Percentiles rank a stretch among this genome's conserved stretches.
These are phyloP conservation scores for Linepithema humile DNA, from an alignment of 1,140 invertebrate genomes.

Conservation along the genomic window DNA sequence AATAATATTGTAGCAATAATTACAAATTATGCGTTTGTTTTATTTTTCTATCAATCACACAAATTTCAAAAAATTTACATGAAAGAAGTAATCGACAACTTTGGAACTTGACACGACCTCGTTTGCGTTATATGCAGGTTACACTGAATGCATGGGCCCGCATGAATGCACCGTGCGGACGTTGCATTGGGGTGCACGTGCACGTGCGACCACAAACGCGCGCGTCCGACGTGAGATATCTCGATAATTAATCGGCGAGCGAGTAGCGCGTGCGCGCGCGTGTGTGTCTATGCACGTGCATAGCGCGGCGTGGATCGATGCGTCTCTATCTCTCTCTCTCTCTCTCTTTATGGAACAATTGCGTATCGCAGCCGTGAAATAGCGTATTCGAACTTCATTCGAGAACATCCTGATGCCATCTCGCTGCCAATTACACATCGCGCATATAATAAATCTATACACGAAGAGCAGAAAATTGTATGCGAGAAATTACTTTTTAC, in stretches of 20 bases:
- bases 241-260: constrained; percentile 53
- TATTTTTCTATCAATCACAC: neutral
- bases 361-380: constrained; percentile 22
- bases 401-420: constrained; percentile 3
- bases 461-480: neutral
- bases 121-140: constrained; percentile 18
- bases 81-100: neutral
- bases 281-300: constrained; percentile 46
- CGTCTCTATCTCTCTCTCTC: constrained; percentile 33
- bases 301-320: constrained; percentile 12
- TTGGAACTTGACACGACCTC: neutral
- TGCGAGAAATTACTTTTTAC: neutral
- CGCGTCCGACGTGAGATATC: constrained; percentile 51
- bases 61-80: neutral
- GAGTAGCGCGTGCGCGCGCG: constrained; percentile 53
- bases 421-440: constrained; percentile 12
- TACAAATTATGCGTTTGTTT: neutral
- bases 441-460: neutral
- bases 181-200: constrained; percentile 68
- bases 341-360: constrained; percentile 20
- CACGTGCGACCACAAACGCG: constrained; percentile 31
- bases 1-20: neutral
- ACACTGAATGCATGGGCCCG: neutral
- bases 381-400: constrained; percentile 13
- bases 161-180: constrained; percentile 63